Evolutionary conservation across 2,888 invertebrate genomes (phyloP).

Genomic region (Amblyjoppa fuscipennis): DNA sequence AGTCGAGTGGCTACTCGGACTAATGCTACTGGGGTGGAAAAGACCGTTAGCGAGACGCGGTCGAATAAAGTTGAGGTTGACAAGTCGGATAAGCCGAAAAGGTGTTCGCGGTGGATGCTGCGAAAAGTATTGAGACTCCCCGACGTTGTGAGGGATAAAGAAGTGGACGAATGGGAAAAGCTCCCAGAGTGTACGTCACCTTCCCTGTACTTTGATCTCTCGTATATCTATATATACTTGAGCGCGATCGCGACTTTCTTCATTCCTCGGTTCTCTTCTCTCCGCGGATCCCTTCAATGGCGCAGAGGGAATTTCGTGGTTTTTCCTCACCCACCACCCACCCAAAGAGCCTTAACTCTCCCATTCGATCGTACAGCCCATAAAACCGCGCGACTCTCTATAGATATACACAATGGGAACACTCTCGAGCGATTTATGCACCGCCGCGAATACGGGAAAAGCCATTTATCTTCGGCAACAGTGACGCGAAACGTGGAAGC

Average conservation of each 20-base stretch:
- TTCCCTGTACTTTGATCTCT: conserved; percentile 29
- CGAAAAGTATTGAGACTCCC: conserved; percentile 61
- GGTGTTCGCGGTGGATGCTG: conserved; percentile 50
- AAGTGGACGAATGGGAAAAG: conserved; percentile 54
- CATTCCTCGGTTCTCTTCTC: conserved; percentile 36
- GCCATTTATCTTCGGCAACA: conserved; percentile 32
- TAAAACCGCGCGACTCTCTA: conserved; percentile 30
- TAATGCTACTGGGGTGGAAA: conserved; percentile 35
- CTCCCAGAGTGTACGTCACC: conserved; percentile 46
- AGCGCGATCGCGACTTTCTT: conserved; percentile 53
- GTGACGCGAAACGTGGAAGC: conserved; percentile 9
- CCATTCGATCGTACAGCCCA: conserved; percentile 44
- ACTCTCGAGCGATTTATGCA: conserved; percentile 12
- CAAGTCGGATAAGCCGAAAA: conserved; percentile 68
- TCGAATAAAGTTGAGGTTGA: conserved; percentile 59
- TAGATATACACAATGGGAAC: conserved; percentile 17
- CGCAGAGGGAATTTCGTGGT: conserved; percentile 38
- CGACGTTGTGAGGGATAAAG: conserved; percentile 37
- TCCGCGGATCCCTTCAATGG: conserved; percentile 29
- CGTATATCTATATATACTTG: conserved; percentile 30
- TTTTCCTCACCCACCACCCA: conserved; percentile 37
- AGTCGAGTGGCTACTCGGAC: conserved; percentile 36
- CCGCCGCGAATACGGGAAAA: conserved; percentile 17
- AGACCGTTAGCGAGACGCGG: conserved; percentile 44
- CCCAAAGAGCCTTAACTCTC: conserved; percentile 32